Conservation (phyloP, 2,113 vertebrate species). For the Xyrauchen texanus region DNA sequence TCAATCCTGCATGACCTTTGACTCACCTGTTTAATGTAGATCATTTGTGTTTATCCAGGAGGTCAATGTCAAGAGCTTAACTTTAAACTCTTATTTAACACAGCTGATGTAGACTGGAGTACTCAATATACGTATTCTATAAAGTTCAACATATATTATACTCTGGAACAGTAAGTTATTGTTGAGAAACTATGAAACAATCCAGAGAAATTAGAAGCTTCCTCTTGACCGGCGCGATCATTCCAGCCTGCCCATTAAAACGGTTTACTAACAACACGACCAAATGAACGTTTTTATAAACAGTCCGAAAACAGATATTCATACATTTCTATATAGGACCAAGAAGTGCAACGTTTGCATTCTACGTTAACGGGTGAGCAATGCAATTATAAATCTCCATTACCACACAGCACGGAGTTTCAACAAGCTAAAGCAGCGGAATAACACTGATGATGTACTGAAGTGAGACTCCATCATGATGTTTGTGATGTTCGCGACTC, state of each 20-base stretch:
- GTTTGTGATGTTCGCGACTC: background rate
- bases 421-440: background rate
- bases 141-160: background rate
- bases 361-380: background rate
- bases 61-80: background rate
- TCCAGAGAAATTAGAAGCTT: background rate
- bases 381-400: background rate
- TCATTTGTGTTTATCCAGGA: constrained; percentile 8
- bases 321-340: no score
- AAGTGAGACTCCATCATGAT: constrained; percentile 19
- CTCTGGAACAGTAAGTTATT: background rate
- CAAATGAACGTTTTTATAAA: background rate
- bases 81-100: background rate
- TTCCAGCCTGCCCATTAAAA: background rate
- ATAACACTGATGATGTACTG: background rate
- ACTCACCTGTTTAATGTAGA: constrained; percentile 22
- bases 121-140: background rate
- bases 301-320: background rate
- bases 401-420: background rate
- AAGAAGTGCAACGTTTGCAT: background rate
- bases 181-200: background rate
- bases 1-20: background rate
- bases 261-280: background rate
- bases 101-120: background rate
- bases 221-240: background rate